Conservation (phyloP, 2,113 vertebrate genomes). For the Scatophagus argus region DNA sequence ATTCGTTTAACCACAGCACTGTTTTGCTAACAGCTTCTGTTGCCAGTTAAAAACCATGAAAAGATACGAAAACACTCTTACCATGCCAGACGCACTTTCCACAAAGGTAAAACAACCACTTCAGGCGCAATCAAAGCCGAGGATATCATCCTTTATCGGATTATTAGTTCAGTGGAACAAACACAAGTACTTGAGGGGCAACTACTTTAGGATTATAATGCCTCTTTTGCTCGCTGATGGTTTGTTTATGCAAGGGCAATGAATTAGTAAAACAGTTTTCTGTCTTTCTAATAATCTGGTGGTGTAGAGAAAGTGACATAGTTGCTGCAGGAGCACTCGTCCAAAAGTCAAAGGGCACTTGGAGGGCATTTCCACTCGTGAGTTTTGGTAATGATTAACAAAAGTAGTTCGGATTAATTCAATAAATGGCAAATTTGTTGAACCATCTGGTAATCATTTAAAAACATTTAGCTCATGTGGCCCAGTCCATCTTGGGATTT, state of each 20-base stretch:
- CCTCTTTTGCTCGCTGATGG: conserved; percentile 49
- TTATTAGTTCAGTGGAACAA: conserved; percentile 79
- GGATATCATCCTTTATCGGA: conserved; percentile 76
- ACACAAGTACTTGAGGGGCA: conserved; percentile 73
- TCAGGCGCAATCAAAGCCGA: conserved; percentile 75
- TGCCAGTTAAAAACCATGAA: conserved; percentile 79
- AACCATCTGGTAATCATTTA: conserved; percentile 72
- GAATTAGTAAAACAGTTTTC: conserved; percentile 59
- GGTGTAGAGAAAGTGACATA: conserved; percentile 21
- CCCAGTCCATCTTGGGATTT: conserved; percentile 45
- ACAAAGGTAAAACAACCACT: conserved; percentile 81
- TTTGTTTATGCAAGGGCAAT: conserved; percentile 49
- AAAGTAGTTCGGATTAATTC: conserved; percentile 74
- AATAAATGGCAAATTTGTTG: conserved; percentile 74
- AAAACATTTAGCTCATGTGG: conserved; percentile 63
- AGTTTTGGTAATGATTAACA: conserved; percentile 72
- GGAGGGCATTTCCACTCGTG: conserved; percentile 64
- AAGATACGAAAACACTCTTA: conserved; percentile 78
- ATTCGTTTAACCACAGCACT: conserved; percentile 81
- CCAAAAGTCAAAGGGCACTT: conserved; percentile 67
- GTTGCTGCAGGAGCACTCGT: conserved; percentile 37
- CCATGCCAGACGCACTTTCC: conserved; percentile 77
- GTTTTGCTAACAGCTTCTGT: conserved; percentile 75
- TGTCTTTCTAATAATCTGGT: conserved; percentile 44
- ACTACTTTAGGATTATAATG: conserved; percentile 64